phyloP scores from a whole-genome alignment of 2,797 vertebrate genomes.

The Crax fasciolata region DNA sequence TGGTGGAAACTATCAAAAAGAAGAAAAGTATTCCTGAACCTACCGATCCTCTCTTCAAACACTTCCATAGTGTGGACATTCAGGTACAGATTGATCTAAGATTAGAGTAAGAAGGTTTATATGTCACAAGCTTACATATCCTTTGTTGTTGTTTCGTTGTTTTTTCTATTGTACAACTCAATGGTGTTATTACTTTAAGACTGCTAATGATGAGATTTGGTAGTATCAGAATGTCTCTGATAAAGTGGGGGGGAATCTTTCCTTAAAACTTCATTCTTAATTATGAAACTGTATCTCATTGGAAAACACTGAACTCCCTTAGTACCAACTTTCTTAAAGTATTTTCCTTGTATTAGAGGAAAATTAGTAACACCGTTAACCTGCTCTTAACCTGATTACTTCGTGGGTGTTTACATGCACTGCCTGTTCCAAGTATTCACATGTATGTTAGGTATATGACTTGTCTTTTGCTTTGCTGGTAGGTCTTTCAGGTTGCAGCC shows the following conservation, averaged over 20 bases:
- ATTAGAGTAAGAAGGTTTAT: not conserved
- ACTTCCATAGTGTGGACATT: constrained; percentile 92
- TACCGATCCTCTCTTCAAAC: constrained; percentile 92
- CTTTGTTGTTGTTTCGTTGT: no score
- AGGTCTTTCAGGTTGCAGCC: constrained; percentile 87
- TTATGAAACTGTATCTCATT: not conserved
- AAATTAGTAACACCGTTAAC: not conserved
- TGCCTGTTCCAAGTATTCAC: not conserved
- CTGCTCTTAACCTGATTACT: not conserved
- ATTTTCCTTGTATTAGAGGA: not conserved
- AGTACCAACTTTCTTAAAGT: not conserved
- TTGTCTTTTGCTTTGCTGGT: not conserved
- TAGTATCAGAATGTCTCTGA: not conserved
- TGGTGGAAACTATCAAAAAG: constrained; percentile 91
- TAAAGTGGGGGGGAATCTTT: not conserved
- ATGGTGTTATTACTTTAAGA: not conserved
- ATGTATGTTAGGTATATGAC: not conserved
- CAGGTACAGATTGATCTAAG: constrained; percentile 84
- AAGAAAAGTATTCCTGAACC: constrained; percentile 93
- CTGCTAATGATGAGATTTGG: not conserved
- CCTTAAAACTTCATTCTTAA: not conserved
- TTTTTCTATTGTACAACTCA: not conserved
- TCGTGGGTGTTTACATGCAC: not conserved
- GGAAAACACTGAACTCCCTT: not conserved
- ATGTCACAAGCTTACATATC: rapidly evolving